Conservation (phyloP, 1,140 invertebrate species). For the Ips nitidus region DNA sequence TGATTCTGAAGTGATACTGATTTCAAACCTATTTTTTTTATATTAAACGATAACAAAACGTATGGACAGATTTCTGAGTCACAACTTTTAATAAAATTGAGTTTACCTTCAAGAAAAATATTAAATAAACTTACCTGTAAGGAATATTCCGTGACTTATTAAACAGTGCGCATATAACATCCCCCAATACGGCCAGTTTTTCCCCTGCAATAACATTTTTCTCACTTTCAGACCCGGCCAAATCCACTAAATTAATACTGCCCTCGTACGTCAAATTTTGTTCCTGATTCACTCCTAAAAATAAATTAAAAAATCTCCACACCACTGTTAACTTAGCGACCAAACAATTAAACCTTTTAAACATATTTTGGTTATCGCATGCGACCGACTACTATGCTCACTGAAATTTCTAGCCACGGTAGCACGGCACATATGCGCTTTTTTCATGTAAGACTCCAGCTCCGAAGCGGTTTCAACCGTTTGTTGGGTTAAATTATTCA, state of each 20-base stretch:
- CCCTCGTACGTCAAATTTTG: constrained; percentile 49
- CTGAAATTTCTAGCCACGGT: constrained; percentile 74
- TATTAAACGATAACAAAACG: too few species aligned
- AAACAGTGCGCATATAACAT: constrained; percentile 82
- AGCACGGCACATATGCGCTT: constrained; percentile 70
- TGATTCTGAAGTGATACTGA: too few species aligned
- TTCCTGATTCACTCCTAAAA: constrained; percentile 25
- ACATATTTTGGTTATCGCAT: constrained; percentile 76
- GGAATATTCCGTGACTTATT: constrained; percentile 81
- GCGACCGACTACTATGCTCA: constrained; percentile 82
- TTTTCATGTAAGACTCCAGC: constrained; percentile 64
- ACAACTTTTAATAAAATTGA: too few species aligned
- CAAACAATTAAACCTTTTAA: constrained; percentile 45
- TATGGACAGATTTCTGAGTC: too few species aligned
- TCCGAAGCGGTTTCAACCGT: constrained; percentile 67
- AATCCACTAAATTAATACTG: constrained; percentile 83
- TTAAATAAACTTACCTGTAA: constrained; percentile 59
- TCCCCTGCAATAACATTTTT: constrained; percentile 72
- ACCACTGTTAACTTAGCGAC: neutral
- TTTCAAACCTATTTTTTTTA: too few species aligned
- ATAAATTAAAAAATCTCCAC: neutral
- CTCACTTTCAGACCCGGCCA: constrained; percentile 86
- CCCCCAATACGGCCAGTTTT: constrained; percentile 79
- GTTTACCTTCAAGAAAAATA: neutral
- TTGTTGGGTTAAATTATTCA: constrained; percentile 71